These are phyloP conservation scores for Rhyacophila brunnea DNA, from an alignment of 1,140 invertebrate genomes.

Conservation along the genomic window DNA sequence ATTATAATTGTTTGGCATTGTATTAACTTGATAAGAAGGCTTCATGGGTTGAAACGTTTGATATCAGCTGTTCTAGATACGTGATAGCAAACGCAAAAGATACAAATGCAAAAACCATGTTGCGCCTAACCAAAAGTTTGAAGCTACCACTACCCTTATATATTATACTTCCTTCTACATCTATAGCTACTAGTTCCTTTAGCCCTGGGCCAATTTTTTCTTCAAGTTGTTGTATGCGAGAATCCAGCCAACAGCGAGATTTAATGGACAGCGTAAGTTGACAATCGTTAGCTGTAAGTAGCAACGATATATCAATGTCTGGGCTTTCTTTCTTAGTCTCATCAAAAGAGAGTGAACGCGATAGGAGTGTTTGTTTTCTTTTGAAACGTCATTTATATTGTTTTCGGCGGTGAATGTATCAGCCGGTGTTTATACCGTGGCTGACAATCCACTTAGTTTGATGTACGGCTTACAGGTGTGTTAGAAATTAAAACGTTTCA, in stretches of 20 bases:
- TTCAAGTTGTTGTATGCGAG: not conserved
- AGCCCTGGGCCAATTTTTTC: not conserved
- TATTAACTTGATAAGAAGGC: no score
- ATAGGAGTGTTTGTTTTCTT: constrained; percentile 34
- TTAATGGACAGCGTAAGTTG: constrained; percentile 35
- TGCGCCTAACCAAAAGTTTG: constrained; percentile 27
- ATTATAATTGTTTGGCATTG: no score
- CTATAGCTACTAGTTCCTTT: no score
- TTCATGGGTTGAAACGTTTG: constrained; percentile 1
- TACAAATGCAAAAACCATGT: constrained; percentile 35
- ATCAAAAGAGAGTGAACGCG: constrained; percentile 16
- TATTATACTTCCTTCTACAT: not conserved
- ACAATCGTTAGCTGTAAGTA: constrained; percentile 36
- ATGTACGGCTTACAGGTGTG: not conserved
- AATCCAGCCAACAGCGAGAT: constrained; percentile 10
- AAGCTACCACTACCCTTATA: constrained; percentile 9
- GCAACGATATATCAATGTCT: constrained; percentile 34
- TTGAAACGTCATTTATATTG: constrained; percentile 36
- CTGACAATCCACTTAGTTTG: constrained; percentile 33
- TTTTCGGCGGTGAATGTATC: constrained; percentile 14
- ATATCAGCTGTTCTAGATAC: constrained; percentile 7
- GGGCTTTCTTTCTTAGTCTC: constrained; percentile 29
- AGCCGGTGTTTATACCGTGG: constrained; percentile 20
- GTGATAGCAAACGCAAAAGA: constrained; percentile 21
- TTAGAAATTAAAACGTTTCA: no score